Percentiles rank a stretch among this genome's conserved stretches.
These are phyloP conservation scores for Mamestra brassicae DNA, from an alignment of 2,888 invertebrate species.

Conservation along the genomic window DNA sequence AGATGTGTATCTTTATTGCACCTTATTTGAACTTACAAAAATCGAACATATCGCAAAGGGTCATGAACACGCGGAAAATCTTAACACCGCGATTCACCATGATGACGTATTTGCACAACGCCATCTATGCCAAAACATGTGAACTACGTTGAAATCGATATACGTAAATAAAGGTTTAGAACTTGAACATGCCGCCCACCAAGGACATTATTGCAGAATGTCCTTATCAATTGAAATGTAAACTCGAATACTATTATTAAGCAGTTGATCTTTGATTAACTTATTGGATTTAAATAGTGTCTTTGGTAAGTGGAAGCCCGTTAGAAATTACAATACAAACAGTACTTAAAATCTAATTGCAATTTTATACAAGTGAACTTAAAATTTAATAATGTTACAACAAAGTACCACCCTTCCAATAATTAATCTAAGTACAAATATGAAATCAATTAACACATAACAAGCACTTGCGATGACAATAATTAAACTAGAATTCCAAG, in stretches of 20 bases:
- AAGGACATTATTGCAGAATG: conserved; percentile 19
- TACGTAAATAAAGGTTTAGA: not conserved
- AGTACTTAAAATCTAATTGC: not conserved
- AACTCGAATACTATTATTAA: not conserved
- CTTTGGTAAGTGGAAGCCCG: not conserved
- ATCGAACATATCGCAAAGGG: too few relatives aligned
- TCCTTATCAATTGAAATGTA: conserved; percentile 12
- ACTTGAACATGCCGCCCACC: conserved; percentile 24
- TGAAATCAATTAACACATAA: not conserved
- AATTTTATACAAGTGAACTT: not conserved
- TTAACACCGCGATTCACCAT: not conserved
- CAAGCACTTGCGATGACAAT: conserved; percentile 5
- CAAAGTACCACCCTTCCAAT: not conserved
- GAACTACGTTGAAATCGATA: too few relatives aligned
- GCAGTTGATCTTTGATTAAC: not conserved
- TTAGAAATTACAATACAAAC: conserved; percentile 3
- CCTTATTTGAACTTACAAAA: too few relatives aligned
- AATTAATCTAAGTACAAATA: not conserved
- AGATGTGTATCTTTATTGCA: too few relatives aligned
- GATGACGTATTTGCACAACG: not conserved
- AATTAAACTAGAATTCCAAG: not conserved
- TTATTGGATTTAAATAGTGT: not conserved
- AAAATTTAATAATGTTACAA: not conserved
- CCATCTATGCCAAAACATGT: not conserved
- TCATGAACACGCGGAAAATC: not conserved